Evolutionary conservation across 2,113 vertebrate genomes (phyloP).

Genomic region (Mungos mungo): DNA sequence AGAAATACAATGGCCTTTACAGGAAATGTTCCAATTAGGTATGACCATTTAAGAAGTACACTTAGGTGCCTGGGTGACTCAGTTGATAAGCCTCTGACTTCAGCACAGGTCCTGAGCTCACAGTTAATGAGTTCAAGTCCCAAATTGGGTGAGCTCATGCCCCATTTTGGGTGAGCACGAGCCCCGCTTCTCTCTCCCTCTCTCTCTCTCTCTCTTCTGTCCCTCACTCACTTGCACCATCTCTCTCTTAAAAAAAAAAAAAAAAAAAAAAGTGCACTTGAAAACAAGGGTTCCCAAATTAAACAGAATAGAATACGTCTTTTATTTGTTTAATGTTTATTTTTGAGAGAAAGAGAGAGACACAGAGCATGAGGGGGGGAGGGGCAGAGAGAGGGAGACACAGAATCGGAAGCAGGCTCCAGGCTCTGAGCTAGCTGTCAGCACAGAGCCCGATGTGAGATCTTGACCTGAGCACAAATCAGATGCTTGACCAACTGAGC

Average conservation of each 20-base stretch:
- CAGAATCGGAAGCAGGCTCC: too few species aligned
- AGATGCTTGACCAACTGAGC: too few species aligned
- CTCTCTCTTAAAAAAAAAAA: background rate
- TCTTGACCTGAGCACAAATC: too few species aligned
- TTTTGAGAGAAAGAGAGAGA: too few species aligned
- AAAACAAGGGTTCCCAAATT: background rate
- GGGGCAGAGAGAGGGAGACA: too few species aligned
- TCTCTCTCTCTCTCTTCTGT: background rate
- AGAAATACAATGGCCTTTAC: background rate
- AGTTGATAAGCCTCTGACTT: background rate
- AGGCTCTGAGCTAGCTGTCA: too few species aligned
- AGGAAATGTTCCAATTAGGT: background rate
- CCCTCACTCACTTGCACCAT: too few species aligned
- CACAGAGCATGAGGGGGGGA: too few species aligned
- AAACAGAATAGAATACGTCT: background rate
- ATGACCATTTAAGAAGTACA: background rate
- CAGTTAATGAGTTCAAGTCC: background rate
- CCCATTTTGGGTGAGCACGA: background rate
- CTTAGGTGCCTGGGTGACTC: background rate
- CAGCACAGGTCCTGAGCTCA: background rate
- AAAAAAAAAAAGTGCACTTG: background rate
- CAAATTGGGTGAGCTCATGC: too few species aligned
- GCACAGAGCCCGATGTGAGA: too few species aligned
- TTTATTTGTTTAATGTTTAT: too few species aligned
- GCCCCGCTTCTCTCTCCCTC: too few species aligned